Conservation (phyloP, 2,113 vertebrate species). For the Melozone crissalis region DNA sequence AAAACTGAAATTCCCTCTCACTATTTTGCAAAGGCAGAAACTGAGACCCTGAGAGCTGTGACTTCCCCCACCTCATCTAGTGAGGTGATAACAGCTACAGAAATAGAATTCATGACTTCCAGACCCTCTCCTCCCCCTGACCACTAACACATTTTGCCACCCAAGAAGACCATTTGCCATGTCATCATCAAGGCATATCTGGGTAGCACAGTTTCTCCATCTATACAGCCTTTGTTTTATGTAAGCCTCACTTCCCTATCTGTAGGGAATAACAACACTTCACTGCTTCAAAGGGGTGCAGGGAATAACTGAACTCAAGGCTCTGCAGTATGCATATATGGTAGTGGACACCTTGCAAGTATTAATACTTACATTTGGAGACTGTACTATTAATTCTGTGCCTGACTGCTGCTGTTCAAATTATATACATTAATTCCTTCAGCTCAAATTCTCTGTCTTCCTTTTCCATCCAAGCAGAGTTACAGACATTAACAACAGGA, state of each 20-base stretch:
- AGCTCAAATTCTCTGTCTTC: neutral
- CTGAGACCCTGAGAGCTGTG: neutral
- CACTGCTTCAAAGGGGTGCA: constrained; percentile 10
- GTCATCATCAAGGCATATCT: constrained; percentile 42
- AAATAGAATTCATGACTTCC: constrained; percentile 51
- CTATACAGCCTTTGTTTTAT: constrained; percentile 8
- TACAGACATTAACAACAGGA: neutral
- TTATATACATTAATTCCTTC: neutral
- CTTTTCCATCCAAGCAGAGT: neutral
- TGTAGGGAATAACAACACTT: constrained; percentile 29
- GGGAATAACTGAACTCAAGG: neutral
- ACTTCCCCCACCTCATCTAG: neutral
- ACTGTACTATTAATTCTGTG: neutral
- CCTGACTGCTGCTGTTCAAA: neutral
- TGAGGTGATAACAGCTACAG: constrained; percentile 40
- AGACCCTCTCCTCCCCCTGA: neutral
- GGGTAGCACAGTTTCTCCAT: neutral
- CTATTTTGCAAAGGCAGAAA: neutral
- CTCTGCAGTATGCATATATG: neutral
- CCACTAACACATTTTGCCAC: neutral
- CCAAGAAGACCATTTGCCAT: constrained; percentile 11
- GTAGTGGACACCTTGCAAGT: neutral
- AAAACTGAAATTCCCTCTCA: neutral
- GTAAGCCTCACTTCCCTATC: constrained; percentile 56
- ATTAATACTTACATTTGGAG: neutral